Conservation (phyloP, 2,888 invertebrate genomes). For the Apamea crenata region DNA sequence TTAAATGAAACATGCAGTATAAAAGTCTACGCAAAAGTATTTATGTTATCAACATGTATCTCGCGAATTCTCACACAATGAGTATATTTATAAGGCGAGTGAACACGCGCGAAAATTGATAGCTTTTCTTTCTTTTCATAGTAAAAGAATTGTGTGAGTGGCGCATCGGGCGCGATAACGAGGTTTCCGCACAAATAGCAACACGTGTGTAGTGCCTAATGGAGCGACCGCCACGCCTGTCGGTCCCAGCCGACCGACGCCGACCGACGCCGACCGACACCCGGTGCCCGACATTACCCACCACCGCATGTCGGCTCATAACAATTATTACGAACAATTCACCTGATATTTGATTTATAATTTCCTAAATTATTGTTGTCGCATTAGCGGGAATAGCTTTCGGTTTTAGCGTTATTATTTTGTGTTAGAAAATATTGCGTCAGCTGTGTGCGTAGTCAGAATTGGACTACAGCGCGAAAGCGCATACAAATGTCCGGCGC, state of each 20-base stretch:
- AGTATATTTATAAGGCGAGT: conserved; percentile 49
- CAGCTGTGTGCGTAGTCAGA: neutral
- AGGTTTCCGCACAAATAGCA: conserved; percentile 80
- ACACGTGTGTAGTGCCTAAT: conserved; percentile 79
- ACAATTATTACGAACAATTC: conserved; percentile 54
- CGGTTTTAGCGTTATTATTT: conserved; percentile 11
- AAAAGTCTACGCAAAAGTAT: conserved; percentile 27
- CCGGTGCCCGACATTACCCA: conserved; percentile 18
- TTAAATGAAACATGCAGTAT: conserved; percentile 9
- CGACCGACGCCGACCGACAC: conserved; percentile 19
- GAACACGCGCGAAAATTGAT: conserved; percentile 70
- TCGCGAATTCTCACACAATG: conserved; percentile 46
- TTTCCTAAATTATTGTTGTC: conserved; percentile 38
- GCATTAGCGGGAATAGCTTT: conserved; percentile 9
- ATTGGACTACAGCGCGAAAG: neutral
- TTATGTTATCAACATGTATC: conserved; percentile 45
- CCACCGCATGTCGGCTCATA: conserved; percentile 57
- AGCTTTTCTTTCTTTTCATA: conserved; percentile 72
- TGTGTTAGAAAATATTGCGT: neutral
- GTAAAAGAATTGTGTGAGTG: conserved; percentile 72
- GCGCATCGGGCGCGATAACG: conserved; percentile 77
- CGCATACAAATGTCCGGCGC: neutral
- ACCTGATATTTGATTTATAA: conserved; percentile 51
- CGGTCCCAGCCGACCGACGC: conserved; percentile 53
- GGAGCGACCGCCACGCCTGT: conserved; percentile 64